phyloP scores from a whole-genome alignment of 2,797 vertebrate genomes.

The Lagodon rhomboides region DNA sequence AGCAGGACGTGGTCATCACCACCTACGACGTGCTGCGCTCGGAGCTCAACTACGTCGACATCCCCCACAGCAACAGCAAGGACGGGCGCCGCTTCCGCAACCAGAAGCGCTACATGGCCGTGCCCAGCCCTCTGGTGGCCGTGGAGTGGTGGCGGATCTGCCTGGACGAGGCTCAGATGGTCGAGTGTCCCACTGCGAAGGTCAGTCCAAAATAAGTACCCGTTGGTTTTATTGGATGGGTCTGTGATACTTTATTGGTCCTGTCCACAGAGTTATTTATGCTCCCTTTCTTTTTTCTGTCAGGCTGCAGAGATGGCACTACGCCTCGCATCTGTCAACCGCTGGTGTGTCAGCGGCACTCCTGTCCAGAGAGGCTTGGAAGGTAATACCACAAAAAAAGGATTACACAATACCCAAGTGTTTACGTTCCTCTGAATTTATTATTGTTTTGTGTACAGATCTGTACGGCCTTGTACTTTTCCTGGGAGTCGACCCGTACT shows the following conservation, averaged over 20 bases:
- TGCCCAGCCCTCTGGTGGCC: conserved; percentile 97
- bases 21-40: conserved; percentile 97
- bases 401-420: neutral
- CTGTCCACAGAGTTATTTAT: neutral
- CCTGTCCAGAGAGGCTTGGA: conserved; percentile 98
- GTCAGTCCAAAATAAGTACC: conserved; percentile 67
- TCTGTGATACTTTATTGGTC: neutral
- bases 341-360: conserved; percentile 98
- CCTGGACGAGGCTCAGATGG: conserved; percentile 99
- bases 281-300: neutral
- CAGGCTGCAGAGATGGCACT: conserved; percentile 99
- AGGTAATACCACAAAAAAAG: conserved; percentile 82
- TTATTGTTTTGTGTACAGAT: conserved; percentile 81
- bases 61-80: conserved; percentile 97
- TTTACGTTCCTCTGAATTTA: neutral
- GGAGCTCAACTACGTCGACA: conserved; percentile 97
- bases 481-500: conserved; percentile 96
- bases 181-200: conserved; percentile 97
- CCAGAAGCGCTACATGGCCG: conserved; percentile 98
- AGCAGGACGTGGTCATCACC: conserved; percentile 98
- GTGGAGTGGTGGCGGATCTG: conserved; percentile 99
- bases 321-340: conserved; percentile 94
- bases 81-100: conserved; percentile 96
- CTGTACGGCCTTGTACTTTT: conserved; percentile 97
- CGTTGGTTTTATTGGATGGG: neutral